Evolutionary conservation across 2,888 invertebrate species (phyloP).

Genomic region (Sinelater perroti): DNA sequence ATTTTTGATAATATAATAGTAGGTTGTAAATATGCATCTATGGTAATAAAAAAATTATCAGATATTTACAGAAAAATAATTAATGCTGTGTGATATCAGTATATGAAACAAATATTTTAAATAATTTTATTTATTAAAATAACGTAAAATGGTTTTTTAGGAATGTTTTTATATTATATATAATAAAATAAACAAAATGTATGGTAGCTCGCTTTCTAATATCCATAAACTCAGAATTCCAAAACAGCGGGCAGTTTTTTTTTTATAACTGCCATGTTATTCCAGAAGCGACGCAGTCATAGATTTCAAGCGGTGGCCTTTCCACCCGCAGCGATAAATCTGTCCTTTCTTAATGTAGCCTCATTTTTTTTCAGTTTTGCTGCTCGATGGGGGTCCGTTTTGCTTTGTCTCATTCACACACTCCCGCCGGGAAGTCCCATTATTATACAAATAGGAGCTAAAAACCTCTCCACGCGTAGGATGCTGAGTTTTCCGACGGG

Average conservation of each 20-base stretch:
- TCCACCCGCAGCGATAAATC: not conserved
- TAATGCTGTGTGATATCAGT: too few relatives aligned
- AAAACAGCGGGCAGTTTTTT: slow-evolving; percentile 5
- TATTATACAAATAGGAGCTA: slow-evolving; percentile 9
- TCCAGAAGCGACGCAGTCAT: not conserved
- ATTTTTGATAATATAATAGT: too few relatives aligned
- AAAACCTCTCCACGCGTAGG: not conserved
- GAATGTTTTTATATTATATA: too few relatives aligned
- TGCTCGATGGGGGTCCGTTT: not conserved
- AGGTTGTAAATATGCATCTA: too few relatives aligned
- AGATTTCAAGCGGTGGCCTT: not conserved
- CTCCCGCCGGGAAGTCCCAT: not conserved
- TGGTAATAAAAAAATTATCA: too few relatives aligned
- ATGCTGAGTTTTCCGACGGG: not conserved
- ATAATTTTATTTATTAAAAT: too few relatives aligned
- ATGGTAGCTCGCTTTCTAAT: too few relatives aligned
- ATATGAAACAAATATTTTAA: too few relatives aligned
- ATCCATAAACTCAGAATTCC: too few relatives aligned
- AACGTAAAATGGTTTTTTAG: too few relatives aligned
- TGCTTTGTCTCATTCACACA: not conserved
- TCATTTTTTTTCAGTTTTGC: not conserved
- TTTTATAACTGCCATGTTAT: slow-evolving; percentile 3
- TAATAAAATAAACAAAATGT: too few relatives aligned
- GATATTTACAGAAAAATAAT: too few relatives aligned
- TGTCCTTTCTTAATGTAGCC: slow-evolving; percentile 1